phyloP scores from a whole-genome alignment of 2,888 invertebrate genomes.

The Amphipyra berbera region DNA sequence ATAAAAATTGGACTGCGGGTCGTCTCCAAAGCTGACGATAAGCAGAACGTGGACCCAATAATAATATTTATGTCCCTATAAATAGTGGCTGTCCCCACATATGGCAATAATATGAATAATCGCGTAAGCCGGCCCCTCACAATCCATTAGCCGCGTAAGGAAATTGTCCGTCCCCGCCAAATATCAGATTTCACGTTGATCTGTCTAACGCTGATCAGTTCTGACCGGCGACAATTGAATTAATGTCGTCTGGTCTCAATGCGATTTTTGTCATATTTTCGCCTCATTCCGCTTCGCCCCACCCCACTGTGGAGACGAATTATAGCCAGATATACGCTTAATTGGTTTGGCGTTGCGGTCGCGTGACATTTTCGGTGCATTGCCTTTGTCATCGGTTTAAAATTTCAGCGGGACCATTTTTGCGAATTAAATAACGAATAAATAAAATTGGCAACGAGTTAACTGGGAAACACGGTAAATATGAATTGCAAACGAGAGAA shows the following conservation, averaged over 20 bases:
- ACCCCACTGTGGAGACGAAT: slow-evolving; percentile 73
- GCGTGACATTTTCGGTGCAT: slow-evolving; percentile 86
- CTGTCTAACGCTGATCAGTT: slow-evolving; percentile 85
- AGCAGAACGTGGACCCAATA: slow-evolving; percentile 34
- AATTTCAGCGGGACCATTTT: slow-evolving; percentile 77
- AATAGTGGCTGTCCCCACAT: slow-evolving; percentile 51
- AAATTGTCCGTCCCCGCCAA: slow-evolving; percentile 85
- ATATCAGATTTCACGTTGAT: slow-evolving; percentile 89
- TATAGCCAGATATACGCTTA: slow-evolving; percentile 86
- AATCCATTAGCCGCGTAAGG: slow-evolving; percentile 82
- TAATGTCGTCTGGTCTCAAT: slow-evolving; percentile 84
- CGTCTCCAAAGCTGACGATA: slow-evolving; percentile 32
- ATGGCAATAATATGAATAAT: slow-evolving; percentile 76
- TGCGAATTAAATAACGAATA: slow-evolving; percentile 74
- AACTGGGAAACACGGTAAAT: slow-evolving; percentile 36
- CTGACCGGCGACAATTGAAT: slow-evolving; percentile 87
- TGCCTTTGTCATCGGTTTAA: slow-evolving; percentile 87
- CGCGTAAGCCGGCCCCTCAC: slow-evolving; percentile 73
- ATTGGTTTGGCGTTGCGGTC: slow-evolving; percentile 88
- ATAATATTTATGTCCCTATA: slow-evolving; percentile 29
- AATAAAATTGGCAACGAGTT: slow-evolving; percentile 56
- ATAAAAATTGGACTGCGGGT: slow-evolving; percentile 15
- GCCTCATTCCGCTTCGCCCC: slow-evolving; percentile 65
- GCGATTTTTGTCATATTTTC: slow-evolving; percentile 86
- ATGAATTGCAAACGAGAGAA: slow-evolving; percentile 56